These are phyloP conservation scores for Neocrepidodera transversa DNA, from an alignment of 2,888 invertebrate genomes.

Conservation along the genomic window DNA sequence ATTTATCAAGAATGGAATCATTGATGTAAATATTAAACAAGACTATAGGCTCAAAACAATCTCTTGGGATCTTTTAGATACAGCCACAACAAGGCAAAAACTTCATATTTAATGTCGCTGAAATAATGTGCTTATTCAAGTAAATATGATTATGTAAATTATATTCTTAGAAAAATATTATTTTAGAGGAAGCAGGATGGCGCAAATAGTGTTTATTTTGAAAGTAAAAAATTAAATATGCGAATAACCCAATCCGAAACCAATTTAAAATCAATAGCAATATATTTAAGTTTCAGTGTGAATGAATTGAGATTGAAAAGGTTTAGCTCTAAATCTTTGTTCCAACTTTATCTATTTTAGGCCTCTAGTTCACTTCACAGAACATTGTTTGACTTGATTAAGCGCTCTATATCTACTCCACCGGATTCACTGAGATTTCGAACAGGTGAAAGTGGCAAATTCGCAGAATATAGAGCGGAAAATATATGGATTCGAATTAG, in stretches of 20 bases:
- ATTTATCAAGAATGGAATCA: too few relatives aligned
- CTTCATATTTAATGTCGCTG: too few relatives aligned
- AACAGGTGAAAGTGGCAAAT: slow-evolving; percentile 8
- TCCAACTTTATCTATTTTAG: slow-evolving; percentile 7
- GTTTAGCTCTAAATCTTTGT: slow-evolving; percentile 2
- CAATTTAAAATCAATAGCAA: background rate
- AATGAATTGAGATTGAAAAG: slow-evolving; percentile 1
- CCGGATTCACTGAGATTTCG: background rate
- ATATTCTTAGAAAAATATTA: too few relatives aligned
- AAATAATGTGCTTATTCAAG: too few relatives aligned
- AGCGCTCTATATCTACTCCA: slow-evolving; percentile 1
- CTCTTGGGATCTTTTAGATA: too few relatives aligned
- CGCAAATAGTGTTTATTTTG: too few relatives aligned
- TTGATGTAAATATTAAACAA: too few relatives aligned
- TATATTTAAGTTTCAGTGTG: slow-evolving; percentile 3
- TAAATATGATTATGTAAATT: too few relatives aligned
- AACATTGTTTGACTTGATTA: slow-evolving; percentile 5
- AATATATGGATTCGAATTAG: background rate
- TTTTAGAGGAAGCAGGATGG: too few relatives aligned
- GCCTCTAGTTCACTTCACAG: background rate
- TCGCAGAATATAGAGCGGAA: background rate
- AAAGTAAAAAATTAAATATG: too few relatives aligned
- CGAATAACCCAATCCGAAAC: background rate
- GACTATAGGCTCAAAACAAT: too few relatives aligned
- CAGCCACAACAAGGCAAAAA: too few relatives aligned